Base-by-base conservation (phyloP, 2,797 vertebrate genomes). In the Rhyacichthys aspro region DNA sequence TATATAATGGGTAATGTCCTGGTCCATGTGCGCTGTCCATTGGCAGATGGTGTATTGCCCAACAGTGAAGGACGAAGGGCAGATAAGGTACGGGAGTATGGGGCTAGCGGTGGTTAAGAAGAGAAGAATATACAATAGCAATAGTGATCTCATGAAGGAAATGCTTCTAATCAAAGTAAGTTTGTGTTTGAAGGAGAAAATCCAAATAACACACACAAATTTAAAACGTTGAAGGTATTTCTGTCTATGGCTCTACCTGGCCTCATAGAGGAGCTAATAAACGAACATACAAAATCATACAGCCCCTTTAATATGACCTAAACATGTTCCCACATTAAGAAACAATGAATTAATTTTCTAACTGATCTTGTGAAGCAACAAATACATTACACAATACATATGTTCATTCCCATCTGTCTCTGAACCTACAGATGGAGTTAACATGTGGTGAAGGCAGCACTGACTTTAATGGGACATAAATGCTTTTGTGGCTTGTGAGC, bases 1-100 rank as follows among this genome's bases (percentile, higher is more conserved):
- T 88, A 85, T 67, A 73, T 86, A 90, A 90, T 36, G 46, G 42
- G 71, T 72, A 81, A 85, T 78, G 79, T 72, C 71, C 76, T 81
- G 55, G 63, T 68, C 66, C 63, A 59, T 71, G 70, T 70, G 60
- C 17, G 0, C 53, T 59, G 55, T 72, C 56, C n/a, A 9, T 75
- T 78, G 68, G 73, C 88, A 88, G 79, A 84, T 86, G 86, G 82
- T 74, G 71, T 47, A 58, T 79, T 70, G 67, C 69, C 61, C 71
- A 67, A 61, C 76, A 73, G 52, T 66, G 74, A 83, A 86, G 77
- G 82, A 62, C 63, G 2, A 78, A 75, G 63, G 64, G 72, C 46
- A 60, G 46, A 18, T 55, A 63, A 62, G 11, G 34, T 28, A 63
- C 15, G 44, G 58, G 38, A 49, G 47, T n/a, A n/a, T n/a, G 45